A percentile compares a stretch with the other conserved stretches of the same genome.
phyloP scores from a whole-genome alignment of 2,113 vertebrate genomes.

The Triplophysa dalaica region DNA sequence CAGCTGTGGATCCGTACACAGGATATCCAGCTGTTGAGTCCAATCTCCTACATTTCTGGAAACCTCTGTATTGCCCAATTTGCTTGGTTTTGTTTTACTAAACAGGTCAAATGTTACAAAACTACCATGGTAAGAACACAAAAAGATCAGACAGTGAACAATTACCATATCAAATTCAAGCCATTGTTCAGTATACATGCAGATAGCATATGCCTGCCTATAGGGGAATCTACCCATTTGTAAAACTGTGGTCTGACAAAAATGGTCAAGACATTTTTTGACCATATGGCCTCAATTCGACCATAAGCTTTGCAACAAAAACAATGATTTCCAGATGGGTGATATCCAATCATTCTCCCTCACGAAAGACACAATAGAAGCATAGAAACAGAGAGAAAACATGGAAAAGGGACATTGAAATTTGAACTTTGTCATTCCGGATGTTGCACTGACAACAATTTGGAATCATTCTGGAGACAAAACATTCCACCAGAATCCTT shows the following conservation, averaged over 20 bases:
- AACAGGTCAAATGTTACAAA: not conserved
- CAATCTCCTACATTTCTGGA: conserved; percentile 43
- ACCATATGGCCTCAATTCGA: no score
- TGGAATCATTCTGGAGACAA: not conserved
- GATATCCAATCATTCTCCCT: conserved; percentile 37
- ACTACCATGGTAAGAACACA: no score
- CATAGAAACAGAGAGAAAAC: not conserved
- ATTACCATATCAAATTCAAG: not conserved
- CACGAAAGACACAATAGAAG: not conserved
- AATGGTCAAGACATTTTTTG: no score
- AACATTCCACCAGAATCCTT: conserved; percentile 5
- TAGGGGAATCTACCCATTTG: no score
- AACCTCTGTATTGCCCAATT: conserved; percentile 32
- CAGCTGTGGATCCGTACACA: conserved; percentile 53
- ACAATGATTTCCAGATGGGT: conserved; percentile 57
- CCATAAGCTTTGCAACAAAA: conserved; percentile 22
- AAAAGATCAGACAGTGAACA: not conserved
- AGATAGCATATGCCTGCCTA: not conserved
- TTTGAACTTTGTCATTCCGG: not conserved
- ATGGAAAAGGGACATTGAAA: not conserved
- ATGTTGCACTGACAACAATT: conserved; percentile 5
- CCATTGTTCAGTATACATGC: not conserved
- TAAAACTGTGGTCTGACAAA: no score
- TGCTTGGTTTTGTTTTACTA: not conserved
- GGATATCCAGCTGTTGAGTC: conserved; percentile 47